phyloP scores from a whole-genome alignment of 2,113 vertebrate genomes.

The Redunca redunca region DNA sequence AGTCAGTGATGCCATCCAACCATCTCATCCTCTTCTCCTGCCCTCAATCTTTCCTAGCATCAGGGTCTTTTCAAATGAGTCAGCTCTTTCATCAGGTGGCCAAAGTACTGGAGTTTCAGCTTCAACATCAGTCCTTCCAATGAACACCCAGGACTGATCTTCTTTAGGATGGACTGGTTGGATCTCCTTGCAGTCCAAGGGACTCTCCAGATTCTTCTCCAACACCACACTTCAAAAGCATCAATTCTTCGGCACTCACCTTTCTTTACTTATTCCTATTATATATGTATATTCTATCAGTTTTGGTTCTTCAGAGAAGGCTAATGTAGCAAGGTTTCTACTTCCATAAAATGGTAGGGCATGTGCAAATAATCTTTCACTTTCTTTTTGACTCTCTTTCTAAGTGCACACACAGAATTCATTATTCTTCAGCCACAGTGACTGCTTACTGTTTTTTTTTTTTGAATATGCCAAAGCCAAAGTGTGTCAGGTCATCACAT shows the following conservation, averaged over 20 bases:
- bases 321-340: background rate
- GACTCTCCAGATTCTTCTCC: background rate
- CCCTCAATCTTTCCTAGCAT: background rate
- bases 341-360: background rate
- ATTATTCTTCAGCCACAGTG: background rate
- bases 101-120: background rate
- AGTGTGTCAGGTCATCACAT: fast-evolving
- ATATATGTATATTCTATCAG: background rate
- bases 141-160: background rate
- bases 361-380: background rate
- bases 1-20: fast-evolving
- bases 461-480: background rate
- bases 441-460: background rate
- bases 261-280: background rate
- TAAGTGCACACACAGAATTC: background rate
- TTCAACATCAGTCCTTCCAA: background rate
- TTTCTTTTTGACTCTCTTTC: background rate
- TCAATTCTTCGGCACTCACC: fast-evolving
- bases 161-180: background rate
- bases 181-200: background rate
- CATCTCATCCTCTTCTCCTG: background rate
- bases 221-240: background rate
- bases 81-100: background rate
- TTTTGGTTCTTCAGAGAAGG: background rate
- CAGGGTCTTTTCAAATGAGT: background rate